Evolutionary conservation across 1,140 invertebrate species (phyloP), one percentile per base, ranked within the genome.

Genomic region (Teleogryllus occipitalis): DNA sequence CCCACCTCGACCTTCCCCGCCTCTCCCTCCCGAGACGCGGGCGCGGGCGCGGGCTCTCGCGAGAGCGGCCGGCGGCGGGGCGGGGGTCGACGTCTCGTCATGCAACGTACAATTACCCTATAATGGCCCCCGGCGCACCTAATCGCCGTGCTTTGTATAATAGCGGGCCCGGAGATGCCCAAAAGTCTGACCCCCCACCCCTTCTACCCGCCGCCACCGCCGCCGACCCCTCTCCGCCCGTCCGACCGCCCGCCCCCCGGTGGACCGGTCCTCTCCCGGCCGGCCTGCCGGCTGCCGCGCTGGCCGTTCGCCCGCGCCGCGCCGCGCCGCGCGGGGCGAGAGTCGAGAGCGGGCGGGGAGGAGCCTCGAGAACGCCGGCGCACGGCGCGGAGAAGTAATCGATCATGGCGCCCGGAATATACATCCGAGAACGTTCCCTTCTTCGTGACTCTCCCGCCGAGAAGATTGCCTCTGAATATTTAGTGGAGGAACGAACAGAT

Each of bases 101-200:
- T 65, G 54, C 54, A 65, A 65, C 54, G 15, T 65, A 65, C 54
- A 65, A 65, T 65, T 65, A 65, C 54, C 54, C 54, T 65, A 65
- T 65, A 65, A 65, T 65, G 18, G 54, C 54, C 54, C 15, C 54
- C 54, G 54, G 54, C 54, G 54, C 54, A 65, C 54, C 54, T 65
- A 65, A 65, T 65, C 54, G 54, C 54, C 54, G 54, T 65, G 54
- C 54, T 65, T 65, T 65, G 54, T 65, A 65, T 65, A 65, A 65
- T 65, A 65, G 54, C 54, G 54, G 7, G 54, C 54, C 49, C 54
- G 54, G 54, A 65, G 54, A 65, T 54, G 49, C 2, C 54, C 54
- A 65, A 65, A 65, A 65, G 54, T 65, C 54, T 65, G 54, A 65
- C 54, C 54, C n/a, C 54, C 54, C 54, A 18, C 54, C 54, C 18